phyloP scores from a whole-genome alignment of 2,888 invertebrate genomes.

The Volucella zonaria region DNA sequence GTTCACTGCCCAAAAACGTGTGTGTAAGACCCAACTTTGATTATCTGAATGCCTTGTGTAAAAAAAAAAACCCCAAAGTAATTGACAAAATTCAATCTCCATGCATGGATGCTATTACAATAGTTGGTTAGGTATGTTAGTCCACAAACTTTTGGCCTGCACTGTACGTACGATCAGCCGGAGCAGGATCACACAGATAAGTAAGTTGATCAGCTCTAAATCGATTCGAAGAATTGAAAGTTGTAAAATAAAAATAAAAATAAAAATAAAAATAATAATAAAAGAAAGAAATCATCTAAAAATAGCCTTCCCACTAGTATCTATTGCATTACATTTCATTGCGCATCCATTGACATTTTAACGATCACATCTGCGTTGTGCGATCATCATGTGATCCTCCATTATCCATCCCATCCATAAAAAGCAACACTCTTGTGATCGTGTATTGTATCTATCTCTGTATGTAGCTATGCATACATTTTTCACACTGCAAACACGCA shows the following conservation, averaged over 20 bases:
- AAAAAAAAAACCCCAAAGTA: too few relatives aligned
- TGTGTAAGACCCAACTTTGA: too few relatives aligned
- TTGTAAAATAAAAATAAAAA: conserved; percentile 32
- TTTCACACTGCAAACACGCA: conserved; percentile 67
- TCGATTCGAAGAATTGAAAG: conserved; percentile 59
- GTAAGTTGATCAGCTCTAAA: conserved; percentile 49
- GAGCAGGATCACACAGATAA: conserved; percentile 26
- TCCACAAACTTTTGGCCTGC: too few relatives aligned
- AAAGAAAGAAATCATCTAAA: conserved; percentile 59
- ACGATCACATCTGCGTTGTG: conserved; percentile 54
- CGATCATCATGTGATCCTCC: conserved; percentile 50
- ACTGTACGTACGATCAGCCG: too few relatives aligned
- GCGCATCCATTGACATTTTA: conserved; percentile 65
- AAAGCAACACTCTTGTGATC: conserved; percentile 17
- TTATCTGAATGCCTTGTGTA: too few relatives aligned
- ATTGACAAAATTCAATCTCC: too few relatives aligned
- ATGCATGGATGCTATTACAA: too few relatives aligned
- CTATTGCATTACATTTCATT: conserved; percentile 52
- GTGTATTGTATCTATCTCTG: not conserved
- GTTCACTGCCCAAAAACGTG: too few relatives aligned
- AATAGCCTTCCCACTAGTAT: conserved; percentile 65
- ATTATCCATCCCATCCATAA: conserved; percentile 55
- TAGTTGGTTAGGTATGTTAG: too few relatives aligned
- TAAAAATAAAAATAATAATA: too few relatives aligned
- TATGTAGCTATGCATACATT: conserved; percentile 54